These are phyloP conservation scores for Listronotus bonariensis DNA, from an alignment of 1,140 invertebrate genomes.

Conservation along the genomic window DNA sequence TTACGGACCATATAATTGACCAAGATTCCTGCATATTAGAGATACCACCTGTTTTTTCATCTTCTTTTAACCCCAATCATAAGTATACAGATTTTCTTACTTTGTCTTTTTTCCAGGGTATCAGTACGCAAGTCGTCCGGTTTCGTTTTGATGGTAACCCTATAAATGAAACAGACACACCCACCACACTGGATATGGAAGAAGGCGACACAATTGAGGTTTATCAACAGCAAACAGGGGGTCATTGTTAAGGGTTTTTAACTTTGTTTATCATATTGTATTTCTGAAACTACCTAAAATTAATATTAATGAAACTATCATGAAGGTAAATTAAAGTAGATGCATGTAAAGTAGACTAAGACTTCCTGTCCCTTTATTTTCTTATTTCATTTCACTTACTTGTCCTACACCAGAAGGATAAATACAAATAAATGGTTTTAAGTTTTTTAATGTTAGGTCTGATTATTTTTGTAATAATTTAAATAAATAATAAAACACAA, in stretches of 20 bases:
- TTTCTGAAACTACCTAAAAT: conserved; percentile 14
- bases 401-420: neutral
- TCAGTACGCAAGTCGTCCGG: conserved; percentile 84
- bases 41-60: too few species aligned
- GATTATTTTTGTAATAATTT: conserved; percentile 35
- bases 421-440: conserved; percentile 16
- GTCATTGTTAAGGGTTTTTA: conserved; percentile 48
- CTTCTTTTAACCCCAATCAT: too few species aligned
- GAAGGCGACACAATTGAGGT: conserved; percentile 95
- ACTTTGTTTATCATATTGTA: conserved; percentile 11
- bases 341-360: conserved; percentile 45
- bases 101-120: conserved; percentile 64
- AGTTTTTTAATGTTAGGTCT: conserved; percentile 32
- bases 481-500: conserved; percentile 18
- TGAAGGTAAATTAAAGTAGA: conserved; percentile 41
- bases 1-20: too few species aligned
- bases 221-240: conserved; percentile 92
- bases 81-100: too few species aligned
- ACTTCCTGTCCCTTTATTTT: conserved; percentile 34
- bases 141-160: conserved; percentile 94
- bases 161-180: conserved; percentile 93
- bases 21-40: too few species aligned
- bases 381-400: neutral
- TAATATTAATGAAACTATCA: conserved; percentile 24
- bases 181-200: conserved; percentile 89